Conservation (phyloP, 2,113 vertebrate species). For the Pterophyllum scalare region DNA sequence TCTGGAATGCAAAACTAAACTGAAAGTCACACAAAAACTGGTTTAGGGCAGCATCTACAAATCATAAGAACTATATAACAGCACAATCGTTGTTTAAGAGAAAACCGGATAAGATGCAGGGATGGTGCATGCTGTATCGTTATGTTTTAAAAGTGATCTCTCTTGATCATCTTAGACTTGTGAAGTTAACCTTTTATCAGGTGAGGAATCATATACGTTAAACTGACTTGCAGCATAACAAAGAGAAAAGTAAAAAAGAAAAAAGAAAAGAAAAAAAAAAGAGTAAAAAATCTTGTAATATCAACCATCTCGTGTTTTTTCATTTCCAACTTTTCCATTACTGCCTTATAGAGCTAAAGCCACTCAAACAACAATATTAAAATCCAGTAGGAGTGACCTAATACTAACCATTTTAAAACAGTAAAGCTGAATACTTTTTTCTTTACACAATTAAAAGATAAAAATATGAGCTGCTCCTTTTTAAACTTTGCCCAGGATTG, state of each 20-base stretch:
- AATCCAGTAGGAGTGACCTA: neutral
- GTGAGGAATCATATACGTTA: neutral
- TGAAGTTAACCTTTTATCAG: neutral
- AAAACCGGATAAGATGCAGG: neutral
- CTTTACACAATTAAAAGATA: neutral
- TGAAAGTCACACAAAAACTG: too few species aligned
- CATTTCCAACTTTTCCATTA: neutral
- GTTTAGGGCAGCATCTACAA: too few species aligned
- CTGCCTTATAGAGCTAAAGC: neutral
- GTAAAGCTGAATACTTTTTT: neutral
- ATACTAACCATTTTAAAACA: too few species aligned
- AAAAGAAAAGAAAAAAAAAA: too few species aligned
- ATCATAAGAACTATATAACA: neutral
- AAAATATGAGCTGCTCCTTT: neutral
- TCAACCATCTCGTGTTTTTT: neutral
- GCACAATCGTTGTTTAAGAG: neutral
- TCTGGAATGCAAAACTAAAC: too few species aligned
- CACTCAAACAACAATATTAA: neutral
- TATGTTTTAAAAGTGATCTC: neutral
- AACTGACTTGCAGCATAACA: neutral
- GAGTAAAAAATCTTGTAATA: neutral
- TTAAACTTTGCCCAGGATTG: neutral
- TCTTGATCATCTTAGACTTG: neutral
- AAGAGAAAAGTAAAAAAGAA: too few species aligned
- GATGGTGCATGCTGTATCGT: neutral